phyloP scores from a whole-genome alignment of 37 sponge, comb jelly and placozoan species.

The Amphimedon queenslandica region DNA sequence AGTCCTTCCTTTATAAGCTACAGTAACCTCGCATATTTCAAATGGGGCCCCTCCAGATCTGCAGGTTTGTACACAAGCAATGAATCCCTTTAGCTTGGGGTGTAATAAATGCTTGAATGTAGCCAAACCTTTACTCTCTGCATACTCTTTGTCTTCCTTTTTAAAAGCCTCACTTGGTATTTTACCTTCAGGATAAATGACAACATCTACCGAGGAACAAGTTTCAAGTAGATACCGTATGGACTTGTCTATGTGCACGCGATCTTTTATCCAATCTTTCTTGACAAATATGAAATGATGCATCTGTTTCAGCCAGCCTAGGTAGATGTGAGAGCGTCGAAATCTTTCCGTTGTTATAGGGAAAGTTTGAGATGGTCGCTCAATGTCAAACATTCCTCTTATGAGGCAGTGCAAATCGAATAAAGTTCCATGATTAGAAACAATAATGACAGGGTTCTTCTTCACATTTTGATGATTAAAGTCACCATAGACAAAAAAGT shows the following conservation, averaged over 20 bases:
- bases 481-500: too few species aligned
- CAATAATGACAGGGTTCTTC: too few species aligned
- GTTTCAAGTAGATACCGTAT: constrained; percentile 44
- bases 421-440: too few species aligned
- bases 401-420: too few species aligned
- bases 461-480: too few species aligned
- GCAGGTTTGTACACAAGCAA: constrained; percentile 32
- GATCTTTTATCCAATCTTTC: constrained; percentile 75
- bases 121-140: constrained; percentile 56
- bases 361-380: too few species aligned
- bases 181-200: constrained; percentile 94
- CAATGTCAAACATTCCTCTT: too few species aligned
- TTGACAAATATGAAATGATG: constrained; percentile 67
- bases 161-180: constrained; percentile 61
- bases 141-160: constrained; percentile 51
- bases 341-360: too few species aligned
- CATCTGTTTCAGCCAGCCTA: constrained; percentile 89
- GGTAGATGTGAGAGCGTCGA: too few species aligned
- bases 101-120: constrained; percentile 77
- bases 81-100: constrained; percentile 81
- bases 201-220: constrained; percentile 69
- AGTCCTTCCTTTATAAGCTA: constrained; percentile 52
- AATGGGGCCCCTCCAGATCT: constrained; percentile 9
- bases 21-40: constrained; percentile 34
- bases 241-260: constrained; percentile 31